Percentiles rank a stretch among this genome's conserved stretches.
These are phyloP conservation scores for Gymnoscelis rufifasciata DNA, from an alignment of 2,888 invertebrate genomes.

Conservation along the genomic window DNA sequence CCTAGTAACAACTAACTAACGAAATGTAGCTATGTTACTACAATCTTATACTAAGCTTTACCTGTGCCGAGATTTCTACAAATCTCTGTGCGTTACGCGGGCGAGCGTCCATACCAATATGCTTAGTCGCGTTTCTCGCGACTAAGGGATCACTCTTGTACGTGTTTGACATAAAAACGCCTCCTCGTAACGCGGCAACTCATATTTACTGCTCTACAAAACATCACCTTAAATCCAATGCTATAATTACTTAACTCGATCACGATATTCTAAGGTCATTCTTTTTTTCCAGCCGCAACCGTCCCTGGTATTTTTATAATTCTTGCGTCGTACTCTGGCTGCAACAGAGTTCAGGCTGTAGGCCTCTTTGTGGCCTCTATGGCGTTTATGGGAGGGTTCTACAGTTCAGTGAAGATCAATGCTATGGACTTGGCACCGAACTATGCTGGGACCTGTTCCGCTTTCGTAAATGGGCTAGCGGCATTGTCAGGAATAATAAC, in stretches of 20 bases:
- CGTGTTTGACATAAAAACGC: too few relatives aligned
- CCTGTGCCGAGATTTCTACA: too few relatives aligned
- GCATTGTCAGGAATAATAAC: constrained; percentile 81
- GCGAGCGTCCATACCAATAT: too few relatives aligned
- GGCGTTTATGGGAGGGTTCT: constrained; percentile 84
- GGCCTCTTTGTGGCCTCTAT: constrained; percentile 80
- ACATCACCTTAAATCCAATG: not conserved
- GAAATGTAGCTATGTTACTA: too few relatives aligned
- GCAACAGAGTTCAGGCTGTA: constrained; percentile 68
- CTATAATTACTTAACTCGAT: constrained; percentile 28
- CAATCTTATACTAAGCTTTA: too few relatives aligned
- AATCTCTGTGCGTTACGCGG: too few relatives aligned
- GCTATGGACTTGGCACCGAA: constrained; percentile 82
- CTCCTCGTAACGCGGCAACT: not conserved
- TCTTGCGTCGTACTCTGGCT: constrained; percentile 81
- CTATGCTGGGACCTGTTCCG: constrained; percentile 82
- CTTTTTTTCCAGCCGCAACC: constrained; percentile 75
- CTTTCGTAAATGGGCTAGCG: constrained; percentile 81
- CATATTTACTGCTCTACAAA: too few relatives aligned
- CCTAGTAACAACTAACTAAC: too few relatives aligned
- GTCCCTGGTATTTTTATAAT: constrained; percentile 81
- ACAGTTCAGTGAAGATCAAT: constrained; percentile 83
- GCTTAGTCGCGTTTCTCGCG: too few relatives aligned
- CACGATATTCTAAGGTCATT: constrained; percentile 35
- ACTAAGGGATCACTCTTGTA: too few relatives aligned